Base-by-base conservation (phyloP, 2,113 vertebrate species). In the Pangasianodon hypophthalmus region DNA sequence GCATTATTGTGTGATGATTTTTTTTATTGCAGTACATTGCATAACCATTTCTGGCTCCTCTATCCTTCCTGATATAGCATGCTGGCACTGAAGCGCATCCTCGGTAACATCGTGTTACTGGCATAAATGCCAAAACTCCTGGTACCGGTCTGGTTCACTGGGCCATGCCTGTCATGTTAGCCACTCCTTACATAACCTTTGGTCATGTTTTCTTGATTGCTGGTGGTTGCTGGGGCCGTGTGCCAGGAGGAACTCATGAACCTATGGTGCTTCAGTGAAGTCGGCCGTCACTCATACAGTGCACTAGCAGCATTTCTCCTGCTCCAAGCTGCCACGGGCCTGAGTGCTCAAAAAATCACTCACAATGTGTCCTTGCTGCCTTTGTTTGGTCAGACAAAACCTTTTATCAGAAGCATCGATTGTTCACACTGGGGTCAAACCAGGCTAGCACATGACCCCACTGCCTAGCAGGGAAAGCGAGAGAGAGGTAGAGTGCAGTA, bases 341-440 rank as follows among this genome's bases (percentile, higher is more conserved):
- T 16, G 73, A 73, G 82, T 84, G 69, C 83, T 82, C 44, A 18
- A 54, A 89, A 90, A n/a, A 46, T 24, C 32, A 26, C 50, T 69
- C 44, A 5, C 79, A 90, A 90, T 93, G 91, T 92, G 90, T 75
- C 75, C 73, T 44, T n/a, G 62, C 41, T 77, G 79, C n/a, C 85
- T 90, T 93, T 92, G 92, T 93, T 91, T 48, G 82, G 77, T 91
- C 85, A 90, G 77, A 92, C 87, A 89, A 93, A 93, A 73, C 85
- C 80, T 46, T 87, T 84, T 89, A 91, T 93, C 88, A 93, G 90
- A 90, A 69, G 80, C 87, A 88, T 86, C 81, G 90, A 83, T 88
- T 92, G 87, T 87, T 73, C 84, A 62, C 37, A 88, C 56, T 32
- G 32, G 85, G 91, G 92, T 93, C 87, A 93, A 82, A n/a, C 67